These are phyloP conservation scores for Ptilonorhynchus violaceus DNA, from an alignment of 2,113 vertebrate species.

Conservation along the genomic window DNA sequence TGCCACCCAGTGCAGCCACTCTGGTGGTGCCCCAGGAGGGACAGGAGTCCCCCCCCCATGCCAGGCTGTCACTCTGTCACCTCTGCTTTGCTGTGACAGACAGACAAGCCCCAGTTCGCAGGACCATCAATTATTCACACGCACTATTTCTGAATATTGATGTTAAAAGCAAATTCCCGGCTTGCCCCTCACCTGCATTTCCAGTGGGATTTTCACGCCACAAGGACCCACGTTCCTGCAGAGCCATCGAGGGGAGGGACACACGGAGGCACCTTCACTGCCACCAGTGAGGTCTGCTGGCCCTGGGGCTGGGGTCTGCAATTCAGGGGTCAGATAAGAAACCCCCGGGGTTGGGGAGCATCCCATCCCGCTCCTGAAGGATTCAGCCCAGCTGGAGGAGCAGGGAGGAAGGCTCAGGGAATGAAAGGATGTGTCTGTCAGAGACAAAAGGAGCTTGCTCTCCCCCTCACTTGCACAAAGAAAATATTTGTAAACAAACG, in stretches of 20 bases:
- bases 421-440: background rate
- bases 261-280: background rate
- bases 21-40: background rate
- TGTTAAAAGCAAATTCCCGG: constrained; percentile 82
- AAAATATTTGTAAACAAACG: constrained; percentile 30
- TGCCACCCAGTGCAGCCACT: background rate
- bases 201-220: constrained; percentile 29
- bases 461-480: background rate
- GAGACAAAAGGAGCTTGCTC: background rate
- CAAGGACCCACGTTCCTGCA: background rate
- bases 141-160: constrained; percentile 85
- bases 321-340: background rate
- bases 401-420: background rate
- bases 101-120: background rate
- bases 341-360: rapidly evolving
- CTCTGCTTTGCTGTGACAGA: background rate
- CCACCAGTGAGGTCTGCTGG: background rate
- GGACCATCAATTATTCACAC: constrained; percentile 83
- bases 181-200: constrained; percentile 62
- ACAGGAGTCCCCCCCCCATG: background rate
- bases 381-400: background rate
- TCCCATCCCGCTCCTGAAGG: rapidly evolving
- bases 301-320: rapidly evolving
- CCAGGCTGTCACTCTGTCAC: background rate
- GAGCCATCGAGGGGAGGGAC: background rate